Base-by-base conservation (phyloP, 2,113 vertebrate genomes). In the Stigmatopora nigra region DNA sequence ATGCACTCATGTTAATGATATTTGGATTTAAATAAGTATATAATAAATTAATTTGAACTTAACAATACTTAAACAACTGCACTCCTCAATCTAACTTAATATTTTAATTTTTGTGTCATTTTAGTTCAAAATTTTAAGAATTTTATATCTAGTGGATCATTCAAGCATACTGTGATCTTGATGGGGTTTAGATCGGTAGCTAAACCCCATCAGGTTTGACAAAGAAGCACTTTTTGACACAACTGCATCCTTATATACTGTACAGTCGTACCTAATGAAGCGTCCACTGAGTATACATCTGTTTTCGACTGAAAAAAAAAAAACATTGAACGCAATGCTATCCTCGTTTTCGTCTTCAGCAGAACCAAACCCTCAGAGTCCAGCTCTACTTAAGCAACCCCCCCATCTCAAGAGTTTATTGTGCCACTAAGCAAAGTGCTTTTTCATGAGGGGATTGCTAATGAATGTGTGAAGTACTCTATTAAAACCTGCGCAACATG, bases 311-410 rank as follows among this genome's bases (percentile, higher is more conserved):
- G n/a, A n/a, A n/a, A n/a, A 31, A 10, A 59, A 59, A 59, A n/a
- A 59, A 11, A 25, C 15, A 36, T 36, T 57, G 35, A 59, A 38
- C 16, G 17, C 17, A 38, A 17, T 8, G 56, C 31, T 59, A 17
- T 38, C 35, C 17, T 38, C 6, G 15, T 3, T 17, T 35, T 17
- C 8, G 16, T 36, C 17, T 17, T 36, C 56, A 38, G 16, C n/a
- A 38, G 56, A 59, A 59, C 8, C 35, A 31, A 31, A 4, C 38
- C 56, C 56, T 35, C 15, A 38, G 56, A 38, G 56, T 59, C 56
- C 56, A 59, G 56, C 17, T 59, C 56, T 59, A 59, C 56, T 59
- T 59, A 59, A 59, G 56, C 3, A 59, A 38, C 17, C 56, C 56
- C 56, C 7, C 14, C 35, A 31, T 12, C 56, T n/a, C 56, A 17